phyloP scores from a whole-genome alignment of 1,140 invertebrate species.

The Leptinotarsa lineolata region DNA sequence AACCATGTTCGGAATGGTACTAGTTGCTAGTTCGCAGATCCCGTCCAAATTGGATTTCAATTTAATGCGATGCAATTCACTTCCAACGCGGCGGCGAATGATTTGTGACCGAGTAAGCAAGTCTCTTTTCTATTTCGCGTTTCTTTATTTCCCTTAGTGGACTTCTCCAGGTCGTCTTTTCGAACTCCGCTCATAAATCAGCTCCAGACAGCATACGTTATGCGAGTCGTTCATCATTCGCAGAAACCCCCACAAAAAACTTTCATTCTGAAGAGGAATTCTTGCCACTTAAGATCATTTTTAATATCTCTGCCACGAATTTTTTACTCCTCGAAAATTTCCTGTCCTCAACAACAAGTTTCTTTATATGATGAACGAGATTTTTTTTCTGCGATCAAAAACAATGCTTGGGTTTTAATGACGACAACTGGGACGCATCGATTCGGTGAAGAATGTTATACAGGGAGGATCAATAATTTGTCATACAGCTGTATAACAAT shows the following conservation, averaged over 20 bases:
- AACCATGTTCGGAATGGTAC: not conserved
- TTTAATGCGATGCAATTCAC: slow-evolving; percentile 10
- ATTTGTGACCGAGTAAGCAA: slow-evolving; percentile 55
- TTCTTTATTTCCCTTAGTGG: slow-evolving; percentile 54
- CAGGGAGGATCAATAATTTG: too few relatives aligned
- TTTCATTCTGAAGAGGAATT: slow-evolving; percentile 33
- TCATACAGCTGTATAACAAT: too few relatives aligned
- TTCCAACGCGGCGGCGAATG: slow-evolving; percentile 38
- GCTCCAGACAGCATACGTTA: slow-evolving; percentile 51
- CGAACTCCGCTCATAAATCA: slow-evolving; percentile 52
- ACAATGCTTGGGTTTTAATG: too few relatives aligned
- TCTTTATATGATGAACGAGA: slow-evolving; percentile 4
- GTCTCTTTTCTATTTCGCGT: slow-evolving; percentile 55
- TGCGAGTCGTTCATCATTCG: slow-evolving; percentile 48
- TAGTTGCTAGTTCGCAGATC: not conserved
- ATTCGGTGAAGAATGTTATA: too few relatives aligned
- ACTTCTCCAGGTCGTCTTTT: slow-evolving; percentile 45
- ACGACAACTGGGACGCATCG: too few relatives aligned
- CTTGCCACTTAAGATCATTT: slow-evolving; percentile 33
- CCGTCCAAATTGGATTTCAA: slow-evolving; percentile 1
- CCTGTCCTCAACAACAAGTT: slow-evolving; percentile 16
- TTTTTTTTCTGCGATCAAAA: too few relatives aligned
- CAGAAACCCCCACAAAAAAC: slow-evolving; percentile 41
- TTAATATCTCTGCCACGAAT: slow-evolving; percentile 27
- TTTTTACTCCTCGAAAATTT: slow-evolving; percentile 25